These are phyloP conservation scores for Pollimyrus isidori DNA, from an alignment of 2,113 vertebrate genomes.

Conservation along the genomic window DNA sequence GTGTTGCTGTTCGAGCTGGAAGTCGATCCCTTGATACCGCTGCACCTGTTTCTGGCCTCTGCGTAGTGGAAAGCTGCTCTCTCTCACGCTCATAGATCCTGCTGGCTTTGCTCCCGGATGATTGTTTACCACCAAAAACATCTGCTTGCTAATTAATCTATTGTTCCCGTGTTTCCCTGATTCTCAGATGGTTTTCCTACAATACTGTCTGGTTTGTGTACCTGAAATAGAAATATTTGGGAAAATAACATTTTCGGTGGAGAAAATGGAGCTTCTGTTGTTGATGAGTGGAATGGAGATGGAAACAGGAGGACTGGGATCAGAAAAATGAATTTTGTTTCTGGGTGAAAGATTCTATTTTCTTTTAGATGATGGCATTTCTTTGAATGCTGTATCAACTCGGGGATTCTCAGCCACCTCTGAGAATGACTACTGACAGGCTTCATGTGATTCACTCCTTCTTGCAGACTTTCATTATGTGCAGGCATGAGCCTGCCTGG, in stretches of 20 bases:
- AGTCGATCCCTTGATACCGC: not conserved
- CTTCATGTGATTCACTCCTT: not conserved
- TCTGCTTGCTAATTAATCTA: constrained; percentile 27
- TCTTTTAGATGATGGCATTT: not conserved
- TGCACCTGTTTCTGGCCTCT: constrained; percentile 24
- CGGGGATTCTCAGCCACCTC: too few relatives aligned
- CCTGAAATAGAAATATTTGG: not conserved
- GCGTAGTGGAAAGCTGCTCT: not conserved
- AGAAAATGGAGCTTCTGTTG: not conserved
- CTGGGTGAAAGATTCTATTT: not conserved
- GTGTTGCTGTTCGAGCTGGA: not conserved
- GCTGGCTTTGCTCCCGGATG: constrained; percentile 7
- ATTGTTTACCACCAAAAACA: constrained; percentile 18
- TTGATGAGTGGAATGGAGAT: not conserved
- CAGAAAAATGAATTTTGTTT: not conserved
- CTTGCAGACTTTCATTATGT: constrained; percentile 64
- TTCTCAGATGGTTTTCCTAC: not conserved
- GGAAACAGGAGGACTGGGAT: not conserved
- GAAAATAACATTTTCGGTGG: not conserved
- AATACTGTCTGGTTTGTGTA: not conserved
- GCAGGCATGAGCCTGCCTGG: constrained; percentile 63
- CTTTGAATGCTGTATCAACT: not conserved
- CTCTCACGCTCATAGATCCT: constrained; percentile 18
- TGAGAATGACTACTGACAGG: too few relatives aligned
- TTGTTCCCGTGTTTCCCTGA: constrained; percentile 31